phyloP scores from a whole-genome alignment of 2,797 vertebrate species.

The Microhierax caerulescens region DNA sequence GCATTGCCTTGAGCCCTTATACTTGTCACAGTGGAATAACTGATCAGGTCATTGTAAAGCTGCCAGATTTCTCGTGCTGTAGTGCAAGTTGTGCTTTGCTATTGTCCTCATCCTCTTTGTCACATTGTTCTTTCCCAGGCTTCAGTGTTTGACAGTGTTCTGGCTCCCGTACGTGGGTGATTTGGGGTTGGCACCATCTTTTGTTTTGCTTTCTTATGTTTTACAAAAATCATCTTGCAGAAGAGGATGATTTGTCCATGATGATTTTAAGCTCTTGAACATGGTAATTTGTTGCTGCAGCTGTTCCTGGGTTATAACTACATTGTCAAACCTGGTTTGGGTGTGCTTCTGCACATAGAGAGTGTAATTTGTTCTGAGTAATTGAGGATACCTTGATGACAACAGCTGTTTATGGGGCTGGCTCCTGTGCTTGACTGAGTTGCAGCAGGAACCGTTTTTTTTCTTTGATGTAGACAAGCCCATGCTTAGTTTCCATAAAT shows the following conservation, averaged over 20 bases:
- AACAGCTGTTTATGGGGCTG: conserved; percentile 1
- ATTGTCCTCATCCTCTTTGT: conserved; percentile 8
- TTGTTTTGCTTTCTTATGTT: conserved; percentile 19
- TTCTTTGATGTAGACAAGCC: not conserved
- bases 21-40: not conserved
- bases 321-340: not conserved
- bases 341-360: not conserved
- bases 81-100: conserved; percentile 4
- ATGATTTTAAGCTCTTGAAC: conserved; percentile 18
- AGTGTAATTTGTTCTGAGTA: not conserved
- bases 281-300: conserved; percentile 33
- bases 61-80: not conserved
- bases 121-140: conserved; percentile 8
- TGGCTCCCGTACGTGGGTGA: not conserved
- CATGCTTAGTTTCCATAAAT: not conserved
- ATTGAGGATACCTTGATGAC: conserved; percentile 36
- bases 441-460: not conserved
- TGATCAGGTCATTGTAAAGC: not conserved
- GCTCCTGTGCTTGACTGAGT: not conserved
- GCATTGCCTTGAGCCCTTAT: not conserved
- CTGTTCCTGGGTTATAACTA: not conserved
- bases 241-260: not conserved
- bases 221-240: not conserved
- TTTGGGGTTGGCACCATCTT: conserved; percentile 18
- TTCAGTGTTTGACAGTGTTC: not conserved